Evolutionary conservation across 2,113 vertebrate species (phyloP).

Genomic region (Catharus minimus): DNA sequence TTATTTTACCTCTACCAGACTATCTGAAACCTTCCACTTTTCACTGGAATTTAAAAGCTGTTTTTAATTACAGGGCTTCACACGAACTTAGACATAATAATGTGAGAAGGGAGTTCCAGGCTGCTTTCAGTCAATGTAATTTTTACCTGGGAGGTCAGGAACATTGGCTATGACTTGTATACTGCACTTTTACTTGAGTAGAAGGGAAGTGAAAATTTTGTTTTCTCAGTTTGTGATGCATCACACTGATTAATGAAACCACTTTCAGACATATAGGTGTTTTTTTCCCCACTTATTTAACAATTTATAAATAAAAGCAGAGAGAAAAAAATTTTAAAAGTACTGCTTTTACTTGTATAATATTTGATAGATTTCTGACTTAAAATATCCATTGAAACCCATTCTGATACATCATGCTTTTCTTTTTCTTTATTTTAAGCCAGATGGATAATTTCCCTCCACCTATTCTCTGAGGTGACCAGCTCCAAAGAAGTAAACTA

Average conservation of each 20-base stretch:
- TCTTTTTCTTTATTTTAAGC: background rate
- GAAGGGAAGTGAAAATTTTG: background rate
- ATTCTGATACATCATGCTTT: background rate
- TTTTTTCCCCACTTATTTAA: background rate
- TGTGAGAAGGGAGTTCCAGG: background rate
- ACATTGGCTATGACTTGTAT: background rate
- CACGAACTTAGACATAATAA: background rate
- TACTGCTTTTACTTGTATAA: background rate
- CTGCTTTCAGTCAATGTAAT: background rate
- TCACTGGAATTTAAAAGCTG: background rate
- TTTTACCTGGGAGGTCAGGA: background rate
- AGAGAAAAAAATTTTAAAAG: background rate
- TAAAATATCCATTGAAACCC: background rate
- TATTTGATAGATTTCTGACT: background rate
- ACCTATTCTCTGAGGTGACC: background rate
- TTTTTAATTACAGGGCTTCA: slow-evolving; percentile 4
- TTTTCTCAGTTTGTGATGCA: background rate
- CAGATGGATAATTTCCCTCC: background rate
- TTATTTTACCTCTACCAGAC: background rate
- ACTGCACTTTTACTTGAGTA: background rate
- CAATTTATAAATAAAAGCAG: background rate
- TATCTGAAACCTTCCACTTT: background rate
- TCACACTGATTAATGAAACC: background rate
- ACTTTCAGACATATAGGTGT: accelerated
- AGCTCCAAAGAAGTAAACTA: background rate